Conservation (phyloP, 2,113 vertebrate species). For the Anser cygnoides region DNA sequence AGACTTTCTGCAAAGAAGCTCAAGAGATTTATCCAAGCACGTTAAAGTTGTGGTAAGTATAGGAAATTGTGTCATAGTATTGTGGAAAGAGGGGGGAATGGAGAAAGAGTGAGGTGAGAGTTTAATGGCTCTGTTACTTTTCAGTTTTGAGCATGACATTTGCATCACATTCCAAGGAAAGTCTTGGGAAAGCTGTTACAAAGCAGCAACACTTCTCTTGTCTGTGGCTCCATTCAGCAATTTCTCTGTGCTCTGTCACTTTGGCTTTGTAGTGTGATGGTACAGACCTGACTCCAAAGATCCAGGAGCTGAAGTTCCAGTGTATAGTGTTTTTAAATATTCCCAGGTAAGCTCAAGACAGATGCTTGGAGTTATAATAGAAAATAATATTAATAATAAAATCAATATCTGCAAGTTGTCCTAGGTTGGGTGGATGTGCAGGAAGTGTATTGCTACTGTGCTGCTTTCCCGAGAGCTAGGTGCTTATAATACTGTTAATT, state of each 20-base stretch:
- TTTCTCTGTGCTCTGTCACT: slow-evolving; percentile 65
- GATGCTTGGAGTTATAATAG: neutral
- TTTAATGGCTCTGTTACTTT: slow-evolving; percentile 67
- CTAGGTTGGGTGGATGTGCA: neutral
- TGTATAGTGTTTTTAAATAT: slow-evolving; percentile 91
- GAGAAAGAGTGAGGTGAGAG: slow-evolving; percentile 1
- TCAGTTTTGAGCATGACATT: slow-evolving; percentile 62
- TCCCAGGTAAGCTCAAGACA: slow-evolving; percentile 79
- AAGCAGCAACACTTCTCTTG: slow-evolving; percentile 70
- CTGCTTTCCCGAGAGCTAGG: neutral
- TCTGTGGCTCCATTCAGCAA: slow-evolving; percentile 59
- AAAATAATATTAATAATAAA: neutral
- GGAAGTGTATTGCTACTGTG: neutral
- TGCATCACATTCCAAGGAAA: slow-evolving; percentile 67
- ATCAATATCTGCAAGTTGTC: neutral
- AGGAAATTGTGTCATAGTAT: neutral
- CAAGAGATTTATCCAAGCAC: slow-evolving; percentile 85
- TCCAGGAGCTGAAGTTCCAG: slow-evolving; percentile 88
- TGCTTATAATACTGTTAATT: neutral
- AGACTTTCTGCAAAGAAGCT: slow-evolving; percentile 86
- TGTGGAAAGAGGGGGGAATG: neutral
- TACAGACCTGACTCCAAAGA: slow-evolving; percentile 87
- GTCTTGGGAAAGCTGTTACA: slow-evolving; percentile 70
- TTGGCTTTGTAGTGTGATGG: slow-evolving; percentile 83
- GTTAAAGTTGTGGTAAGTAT: slow-evolving; percentile 86